Percentiles rank a stretch among this genome's conserved stretches.
Evolutionary conservation across 2,113 vertebrate species (phyloP).

Genomic region (Rhizomys pruinosus): DNA sequence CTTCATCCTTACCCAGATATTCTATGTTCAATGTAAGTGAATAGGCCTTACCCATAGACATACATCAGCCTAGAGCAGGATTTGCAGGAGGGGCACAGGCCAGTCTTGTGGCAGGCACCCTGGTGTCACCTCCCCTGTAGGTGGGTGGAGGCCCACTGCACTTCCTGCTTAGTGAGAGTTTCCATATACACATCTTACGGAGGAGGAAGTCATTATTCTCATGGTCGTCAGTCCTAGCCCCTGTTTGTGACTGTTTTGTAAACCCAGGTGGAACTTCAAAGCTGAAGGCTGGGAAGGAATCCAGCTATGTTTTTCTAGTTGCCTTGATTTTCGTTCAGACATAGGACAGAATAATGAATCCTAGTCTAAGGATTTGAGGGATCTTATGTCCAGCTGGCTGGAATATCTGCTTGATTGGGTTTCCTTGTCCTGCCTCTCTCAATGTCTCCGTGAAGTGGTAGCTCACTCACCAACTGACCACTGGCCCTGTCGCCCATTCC

Average conservation of each 20-base stretch:
- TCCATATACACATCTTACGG: not conserved
- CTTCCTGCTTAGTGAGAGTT: slow-evolving; percentile 24
- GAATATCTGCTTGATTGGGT: not conserved
- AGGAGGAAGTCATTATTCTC: slow-evolving; percentile 45
- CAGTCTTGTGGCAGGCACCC: not conserved
- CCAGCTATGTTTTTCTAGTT: not conserved
- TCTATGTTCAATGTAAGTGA: accelerated
- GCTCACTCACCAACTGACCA: not conserved
- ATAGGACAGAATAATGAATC: not conserved
- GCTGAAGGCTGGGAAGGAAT: not conserved
- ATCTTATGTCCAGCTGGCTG: not conserved
- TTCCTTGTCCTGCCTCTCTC: not conserved
- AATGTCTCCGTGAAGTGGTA: not conserved
- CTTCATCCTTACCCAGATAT: not conserved
- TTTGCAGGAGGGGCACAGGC: not conserved
- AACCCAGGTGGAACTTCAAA: slow-evolving; percentile 50
- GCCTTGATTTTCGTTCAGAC: not conserved
- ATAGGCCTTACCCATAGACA: not conserved
- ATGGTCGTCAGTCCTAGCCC: not conserved
- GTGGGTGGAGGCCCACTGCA: not conserved
- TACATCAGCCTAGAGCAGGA: accelerated
- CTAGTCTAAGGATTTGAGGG: not conserved
- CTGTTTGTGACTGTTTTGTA: not conserved
- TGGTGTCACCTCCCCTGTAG: not conserved
- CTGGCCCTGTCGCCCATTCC: not conserved